Conservation (phyloP, 92 coral and sea anemone species). For the Pocillopora meandrina region DNA sequence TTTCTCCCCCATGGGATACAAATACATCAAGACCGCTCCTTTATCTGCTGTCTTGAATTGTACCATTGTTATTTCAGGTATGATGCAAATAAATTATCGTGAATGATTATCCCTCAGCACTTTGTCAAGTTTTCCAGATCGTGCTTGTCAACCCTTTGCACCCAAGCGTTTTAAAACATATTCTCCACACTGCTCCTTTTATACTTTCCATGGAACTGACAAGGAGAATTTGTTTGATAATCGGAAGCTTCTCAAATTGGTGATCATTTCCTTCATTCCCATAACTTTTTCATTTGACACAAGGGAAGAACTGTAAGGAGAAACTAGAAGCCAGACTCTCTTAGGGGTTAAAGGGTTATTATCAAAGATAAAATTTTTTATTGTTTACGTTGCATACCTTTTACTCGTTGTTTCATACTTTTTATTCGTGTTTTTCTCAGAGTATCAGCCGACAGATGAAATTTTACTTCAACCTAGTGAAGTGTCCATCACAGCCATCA, state of each 20-base stretch:
- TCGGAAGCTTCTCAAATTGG: no score
- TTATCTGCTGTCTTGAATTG: slow-evolving; percentile 70
- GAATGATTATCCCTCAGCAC: neutral
- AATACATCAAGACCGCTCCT: slow-evolving; percentile 20
- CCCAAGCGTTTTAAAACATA: no score
- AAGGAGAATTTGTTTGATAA: no score
- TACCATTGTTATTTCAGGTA: slow-evolving; percentile 68
- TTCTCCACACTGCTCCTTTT: no score
- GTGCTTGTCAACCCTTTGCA: neutral
- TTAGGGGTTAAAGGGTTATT: no score
- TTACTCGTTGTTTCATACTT: neutral
- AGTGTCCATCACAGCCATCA: slow-evolving; percentile 61
- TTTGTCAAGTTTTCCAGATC: neutral
- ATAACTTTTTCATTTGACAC: no score
- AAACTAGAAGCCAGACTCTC: no score
- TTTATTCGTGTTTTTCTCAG: slow-evolving; percentile 17
- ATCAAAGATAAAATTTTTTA: no score
- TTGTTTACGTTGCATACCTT: neutral
- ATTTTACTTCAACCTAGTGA: slow-evolving; percentile 62
- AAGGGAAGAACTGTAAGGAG: no score
- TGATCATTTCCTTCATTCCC: no score
- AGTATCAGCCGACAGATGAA: slow-evolving; percentile 34
- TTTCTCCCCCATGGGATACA: slow-evolving; percentile 59
- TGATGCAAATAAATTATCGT: neutral
- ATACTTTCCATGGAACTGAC: no score